phyloP scores from a whole-genome alignment of 2,888 invertebrate genomes.

The Apocheima hispidaria region DNA sequence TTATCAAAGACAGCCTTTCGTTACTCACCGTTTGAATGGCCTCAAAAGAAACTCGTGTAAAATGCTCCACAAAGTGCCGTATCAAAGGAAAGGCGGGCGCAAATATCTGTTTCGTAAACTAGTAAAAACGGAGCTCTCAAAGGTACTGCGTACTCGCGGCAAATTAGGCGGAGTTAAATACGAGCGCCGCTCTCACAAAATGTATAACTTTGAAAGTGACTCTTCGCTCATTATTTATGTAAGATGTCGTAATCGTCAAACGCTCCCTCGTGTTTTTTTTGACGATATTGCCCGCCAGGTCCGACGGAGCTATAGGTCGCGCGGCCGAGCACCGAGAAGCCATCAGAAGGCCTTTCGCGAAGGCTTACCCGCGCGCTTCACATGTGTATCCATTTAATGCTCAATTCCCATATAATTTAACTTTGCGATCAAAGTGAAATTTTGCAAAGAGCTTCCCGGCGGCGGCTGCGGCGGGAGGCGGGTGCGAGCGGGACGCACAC shows the following conservation, averaged over 20 bases:
- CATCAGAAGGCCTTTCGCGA: conserved; percentile 33
- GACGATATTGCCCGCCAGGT: conserved; percentile 59
- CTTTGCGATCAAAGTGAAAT: conserved; percentile 86
- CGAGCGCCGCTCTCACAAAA: conserved; percentile 79
- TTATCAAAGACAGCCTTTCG: conserved; percentile 87
- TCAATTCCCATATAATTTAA: conserved; percentile 87
- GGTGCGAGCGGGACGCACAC: conserved; percentile 79
- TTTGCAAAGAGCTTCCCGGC: conserved; percentile 85
- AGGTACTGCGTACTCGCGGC: conserved; percentile 84
- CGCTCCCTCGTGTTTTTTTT: conserved; percentile 68
- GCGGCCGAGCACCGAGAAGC: conserved; percentile 36
- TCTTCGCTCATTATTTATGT: conserved; percentile 83
- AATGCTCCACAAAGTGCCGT: conserved; percentile 86
- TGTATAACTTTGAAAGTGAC: conserved; percentile 81
- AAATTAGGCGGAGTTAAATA: conserved; percentile 86
- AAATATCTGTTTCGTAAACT: conserved; percentile 87
- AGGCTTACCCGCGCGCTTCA: conserved; percentile 53
- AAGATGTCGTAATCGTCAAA: conserved; percentile 79
- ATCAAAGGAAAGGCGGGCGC: conserved; percentile 86
- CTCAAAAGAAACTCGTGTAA: conserved; percentile 87
- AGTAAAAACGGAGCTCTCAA: conserved; percentile 85
- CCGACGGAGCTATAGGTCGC: conserved; percentile 36
- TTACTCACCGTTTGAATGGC: conserved; percentile 86
- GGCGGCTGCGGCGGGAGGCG: conserved; percentile 69
- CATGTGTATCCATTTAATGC: conserved; percentile 86